Conservation (phyloP, 1,140 invertebrate genomes). For the Hydropsyche tenuis region DNA sequence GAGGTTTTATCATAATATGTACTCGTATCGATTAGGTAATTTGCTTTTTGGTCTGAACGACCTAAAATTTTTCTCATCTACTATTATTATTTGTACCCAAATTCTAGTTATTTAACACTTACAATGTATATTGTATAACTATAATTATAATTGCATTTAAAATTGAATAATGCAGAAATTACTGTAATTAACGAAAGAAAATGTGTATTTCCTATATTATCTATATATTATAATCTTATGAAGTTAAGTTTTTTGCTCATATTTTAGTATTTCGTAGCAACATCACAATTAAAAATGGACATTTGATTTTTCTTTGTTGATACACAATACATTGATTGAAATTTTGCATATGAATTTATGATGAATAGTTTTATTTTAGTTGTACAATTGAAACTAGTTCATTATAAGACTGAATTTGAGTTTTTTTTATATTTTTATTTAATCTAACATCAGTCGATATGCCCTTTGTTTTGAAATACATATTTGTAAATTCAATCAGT, state of each 20-base stretch:
- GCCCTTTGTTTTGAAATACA: neutral
- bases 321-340: no score
- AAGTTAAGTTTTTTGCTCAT: no score
- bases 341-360: no score
- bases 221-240: neutral
- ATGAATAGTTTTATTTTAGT: no score
- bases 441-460: neutral
- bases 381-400: no score
- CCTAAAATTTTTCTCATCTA: constrained; percentile 1
- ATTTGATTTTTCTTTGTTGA: no score
- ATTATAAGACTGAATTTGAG: no score
- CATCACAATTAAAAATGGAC: no score
- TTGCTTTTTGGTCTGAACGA: neutral
- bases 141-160: constrained; percentile 3
- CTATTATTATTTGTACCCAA: constrained; percentile 17
- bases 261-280: no score
- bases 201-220: neutral
- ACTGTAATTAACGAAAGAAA: constrained; percentile 4
- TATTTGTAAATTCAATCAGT: neutral
- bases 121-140: constrained; percentile 9
- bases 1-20: constrained; percentile 4
- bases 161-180: neutral
- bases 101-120: constrained; percentile 21
- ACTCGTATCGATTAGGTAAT: neutral
- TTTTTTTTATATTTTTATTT: no score